Evolutionary conservation across 2,888 invertebrate species (phyloP), one percentile per base, ranked within the genome.

Genomic region (Asteroscopus sphinx): DNA sequence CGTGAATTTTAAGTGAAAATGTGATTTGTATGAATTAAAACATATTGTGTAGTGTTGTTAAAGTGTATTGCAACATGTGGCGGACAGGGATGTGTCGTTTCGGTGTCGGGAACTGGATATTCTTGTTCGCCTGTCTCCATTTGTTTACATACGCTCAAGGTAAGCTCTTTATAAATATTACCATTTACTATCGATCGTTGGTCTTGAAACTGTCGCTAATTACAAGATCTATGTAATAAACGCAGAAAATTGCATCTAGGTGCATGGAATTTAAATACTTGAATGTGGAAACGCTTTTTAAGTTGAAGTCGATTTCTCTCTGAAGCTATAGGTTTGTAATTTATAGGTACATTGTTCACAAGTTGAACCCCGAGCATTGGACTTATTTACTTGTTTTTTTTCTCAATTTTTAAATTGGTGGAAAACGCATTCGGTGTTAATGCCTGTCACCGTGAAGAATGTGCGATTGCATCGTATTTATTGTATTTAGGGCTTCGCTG

Each of bases 141-240:
- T 94, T 94, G 94, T 94, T 94, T 94, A 94, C 94, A 91, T 92
- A 90, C 83, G 91, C 83, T 85, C 89, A 94, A 94, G 94, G 94
- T 94, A 87, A 91, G 91, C 82, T 81, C 83, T 86, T 87, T 88
- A 87, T 85, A 90, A 91, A 91, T 91, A 92, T 87, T 87, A 77
- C 80, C 80, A 85, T 88, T 86, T 86, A 85, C 71, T 86, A 91
- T 90, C 85, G 89, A 92, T 92, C 89, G 68, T 48, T 81, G 67
- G 55, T 75, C 64, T 68, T 68, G 55, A 58, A 59, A 59, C 36
- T 53, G 42, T 67, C 26, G 60, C 36, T 68, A 65, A 71, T 66
- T 61, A 62, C 56, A 62, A 51, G 57, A 46, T 62, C 15, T 58
- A 33, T 47, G 36, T 63, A 63, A 62, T 63, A 71, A n/a, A 73